These are phyloP conservation scores for Procapra przewalskii DNA, from an alignment of 2,113 vertebrate species.

Conservation along the genomic window DNA sequence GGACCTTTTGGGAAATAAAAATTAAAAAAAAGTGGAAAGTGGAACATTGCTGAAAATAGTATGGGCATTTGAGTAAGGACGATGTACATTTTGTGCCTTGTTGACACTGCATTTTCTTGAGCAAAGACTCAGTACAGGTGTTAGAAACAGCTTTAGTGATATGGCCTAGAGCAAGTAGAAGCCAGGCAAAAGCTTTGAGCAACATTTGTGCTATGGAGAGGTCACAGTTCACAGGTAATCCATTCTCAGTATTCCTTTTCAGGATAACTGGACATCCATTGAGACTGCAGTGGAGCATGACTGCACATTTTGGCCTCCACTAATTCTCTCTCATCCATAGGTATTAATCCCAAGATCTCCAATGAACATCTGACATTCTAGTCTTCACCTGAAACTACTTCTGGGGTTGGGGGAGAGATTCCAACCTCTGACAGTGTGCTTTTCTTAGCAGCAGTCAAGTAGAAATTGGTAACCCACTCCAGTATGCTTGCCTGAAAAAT, in stretches of 20 bases:
- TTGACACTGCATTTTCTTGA: background rate
- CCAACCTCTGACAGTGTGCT: too few relatives aligned
- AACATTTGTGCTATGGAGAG: background rate
- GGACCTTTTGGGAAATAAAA: background rate
- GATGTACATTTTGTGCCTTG: background rate
- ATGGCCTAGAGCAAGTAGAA: background rate
- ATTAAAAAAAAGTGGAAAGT: background rate
- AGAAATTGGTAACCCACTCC: background rate
- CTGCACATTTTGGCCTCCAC: too few relatives aligned
- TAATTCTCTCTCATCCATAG: background rate
- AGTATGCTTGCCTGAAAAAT: background rate
- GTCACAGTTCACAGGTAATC: background rate
- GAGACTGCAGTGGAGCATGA: fast-evolving
- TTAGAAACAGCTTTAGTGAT: too few relatives aligned
- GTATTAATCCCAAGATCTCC: background rate
- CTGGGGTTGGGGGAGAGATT: fast-evolving
- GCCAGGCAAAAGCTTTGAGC: background rate
- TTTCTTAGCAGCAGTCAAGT: background rate
- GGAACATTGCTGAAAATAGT: background rate
- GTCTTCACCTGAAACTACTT: background rate
- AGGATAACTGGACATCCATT: background rate
- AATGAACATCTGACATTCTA: background rate
- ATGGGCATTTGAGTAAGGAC: background rate
- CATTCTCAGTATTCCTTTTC: background rate
- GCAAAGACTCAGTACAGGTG: background rate